These are phyloP conservation scores for Synaphobranchus kaupii DNA, from an alignment of 2,797 vertebrate genomes.

Conservation along the genomic window DNA sequence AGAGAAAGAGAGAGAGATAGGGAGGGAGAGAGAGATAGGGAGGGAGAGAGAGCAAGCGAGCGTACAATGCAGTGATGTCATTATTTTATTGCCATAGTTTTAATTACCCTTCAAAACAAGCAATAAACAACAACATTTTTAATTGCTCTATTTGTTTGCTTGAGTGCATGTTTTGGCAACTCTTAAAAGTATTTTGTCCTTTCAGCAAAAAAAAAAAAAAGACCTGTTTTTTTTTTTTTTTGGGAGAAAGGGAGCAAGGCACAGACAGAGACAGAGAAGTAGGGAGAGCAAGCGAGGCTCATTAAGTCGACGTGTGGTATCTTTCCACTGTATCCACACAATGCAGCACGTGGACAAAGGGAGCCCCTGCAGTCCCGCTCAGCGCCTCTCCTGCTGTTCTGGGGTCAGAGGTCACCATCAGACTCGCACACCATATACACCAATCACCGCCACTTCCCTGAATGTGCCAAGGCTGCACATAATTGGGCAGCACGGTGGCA, in stretches of 20 bases:
- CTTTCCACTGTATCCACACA: constrained; percentile 22
- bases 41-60: not conserved
- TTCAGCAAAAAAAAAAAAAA: not conserved
- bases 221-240: not conserved
- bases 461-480: not conserved
- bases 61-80: not conserved
- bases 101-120: constrained; percentile 11
- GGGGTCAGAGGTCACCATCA: not conserved
- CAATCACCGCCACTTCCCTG: not conserved
- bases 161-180: not conserved
- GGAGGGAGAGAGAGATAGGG: not conserved
- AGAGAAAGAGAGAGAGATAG: not conserved
- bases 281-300: not conserved
- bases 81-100: not conserved
- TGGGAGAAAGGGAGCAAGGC: not conserved
- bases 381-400: not conserved
- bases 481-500: not conserved
- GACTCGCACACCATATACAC: not conserved
- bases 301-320: not conserved
- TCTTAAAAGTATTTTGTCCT: not conserved
- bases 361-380: not conserved
- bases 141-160: constrained; percentile 4
- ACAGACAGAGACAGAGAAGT: not conserved
- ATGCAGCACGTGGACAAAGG: not conserved
- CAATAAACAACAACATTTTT: not conserved